These are phyloP conservation scores for Diadema setosum DNA, from an alignment of 35 echinoderm and acorn worm genomes.

Conservation along the genomic window DNA sequence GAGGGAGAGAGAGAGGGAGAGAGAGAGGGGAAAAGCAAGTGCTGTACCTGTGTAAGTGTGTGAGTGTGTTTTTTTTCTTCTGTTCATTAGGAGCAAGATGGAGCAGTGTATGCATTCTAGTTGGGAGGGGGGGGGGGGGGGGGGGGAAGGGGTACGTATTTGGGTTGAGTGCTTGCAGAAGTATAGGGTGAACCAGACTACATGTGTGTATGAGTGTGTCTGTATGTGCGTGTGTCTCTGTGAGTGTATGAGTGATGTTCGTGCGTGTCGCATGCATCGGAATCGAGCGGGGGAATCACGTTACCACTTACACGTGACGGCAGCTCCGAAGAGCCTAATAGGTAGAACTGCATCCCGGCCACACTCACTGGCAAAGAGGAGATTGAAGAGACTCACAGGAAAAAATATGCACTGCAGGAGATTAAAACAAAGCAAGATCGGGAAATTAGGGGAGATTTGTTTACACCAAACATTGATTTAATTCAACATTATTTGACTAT, in stretches of 20 bases:
- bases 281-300: too few species aligned
- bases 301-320: conserved; percentile 53
- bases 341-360: conserved; percentile 63
- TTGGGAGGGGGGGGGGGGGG: background rate
- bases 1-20: background rate
- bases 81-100: background rate
- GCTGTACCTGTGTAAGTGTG: background rate
- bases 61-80: background rate
- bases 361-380: conserved; percentile 45
- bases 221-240: too few species aligned
- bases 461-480: background rate
- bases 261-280: too few species aligned
- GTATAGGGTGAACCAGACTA: too few species aligned
- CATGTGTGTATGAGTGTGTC: too few species aligned
- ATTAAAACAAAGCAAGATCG: background rate
- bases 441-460: background rate
- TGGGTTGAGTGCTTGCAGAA: too few species aligned
- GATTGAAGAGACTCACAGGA: conserved; percentile 58
- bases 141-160: background rate
- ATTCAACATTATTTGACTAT: background rate
- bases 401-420: conserved; percentile 62
- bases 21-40: background rate
- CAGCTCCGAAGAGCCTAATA: conserved; percentile 76
- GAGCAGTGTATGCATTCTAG: background rate
- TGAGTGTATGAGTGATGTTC: too few species aligned